Evolutionary conservation across 2,888 invertebrate species (phyloP).

Genomic region (Disparrhopalites patrizii): DNA sequence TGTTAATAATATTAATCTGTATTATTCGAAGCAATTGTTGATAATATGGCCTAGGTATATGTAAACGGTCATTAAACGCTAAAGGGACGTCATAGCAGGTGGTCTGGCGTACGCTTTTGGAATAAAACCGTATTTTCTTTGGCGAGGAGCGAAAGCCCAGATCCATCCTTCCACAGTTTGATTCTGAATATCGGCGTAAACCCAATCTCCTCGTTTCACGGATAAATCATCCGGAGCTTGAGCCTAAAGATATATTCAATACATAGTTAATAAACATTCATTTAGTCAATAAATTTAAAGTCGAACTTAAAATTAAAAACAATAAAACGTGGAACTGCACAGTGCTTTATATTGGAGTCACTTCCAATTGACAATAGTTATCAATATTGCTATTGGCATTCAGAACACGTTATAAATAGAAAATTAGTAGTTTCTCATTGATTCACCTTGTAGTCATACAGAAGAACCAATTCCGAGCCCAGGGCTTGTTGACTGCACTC

Average conservation of each 20-base stretch:
- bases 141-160: slow-evolving; percentile 91
- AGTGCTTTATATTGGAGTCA: too few relatives aligned
- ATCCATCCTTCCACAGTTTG: slow-evolving; percentile 93
- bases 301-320: background rate
- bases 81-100: slow-evolving; percentile 84
- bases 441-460: slow-evolving; percentile 84
- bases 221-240: slow-evolving; percentile 90
- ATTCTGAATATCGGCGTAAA: slow-evolving; percentile 87
- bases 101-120: slow-evolving; percentile 91
- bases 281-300: too few relatives aligned
- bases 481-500: slow-evolving; percentile 23
- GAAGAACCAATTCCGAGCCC: slow-evolving; percentile 87
- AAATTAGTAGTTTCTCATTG: background rate
- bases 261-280: background rate
- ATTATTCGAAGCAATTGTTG: too few relatives aligned
- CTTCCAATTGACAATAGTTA: too few relatives aligned
- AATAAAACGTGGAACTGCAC: background rate
- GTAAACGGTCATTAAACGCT: slow-evolving; percentile 18
- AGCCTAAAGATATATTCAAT: slow-evolving; percentile 57
- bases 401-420: background rate
- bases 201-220: slow-evolving; percentile 88
- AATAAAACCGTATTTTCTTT: slow-evolving; percentile 88
- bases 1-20: background rate
- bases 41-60: too few relatives aligned
- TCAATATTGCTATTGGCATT: too few relatives aligned